Evolutionary conservation across 2,113 vertebrate species (phyloP).

Genomic region (Pseudopipra pipra): DNA sequence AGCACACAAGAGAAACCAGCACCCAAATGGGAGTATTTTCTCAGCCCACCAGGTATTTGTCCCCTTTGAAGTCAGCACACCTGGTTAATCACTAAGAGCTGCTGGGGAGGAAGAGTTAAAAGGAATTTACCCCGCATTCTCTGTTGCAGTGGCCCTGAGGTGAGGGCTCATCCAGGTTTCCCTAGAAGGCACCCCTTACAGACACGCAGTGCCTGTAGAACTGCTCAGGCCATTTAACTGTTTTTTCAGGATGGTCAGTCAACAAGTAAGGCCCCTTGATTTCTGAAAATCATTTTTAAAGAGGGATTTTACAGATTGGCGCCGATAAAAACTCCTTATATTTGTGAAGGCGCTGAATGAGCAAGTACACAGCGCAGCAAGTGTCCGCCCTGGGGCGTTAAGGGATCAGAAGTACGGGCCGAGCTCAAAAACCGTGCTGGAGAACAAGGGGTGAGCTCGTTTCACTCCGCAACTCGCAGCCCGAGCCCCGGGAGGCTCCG

Average conservation of each 20-base stretch:
- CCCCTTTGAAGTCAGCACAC: conserved; percentile 78
- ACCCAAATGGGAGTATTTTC: not conserved
- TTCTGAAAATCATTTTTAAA: not conserved
- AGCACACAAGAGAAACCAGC: not conserved
- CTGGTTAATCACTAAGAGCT: conserved; percentile 75
- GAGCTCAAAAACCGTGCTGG: rapidly evolving
- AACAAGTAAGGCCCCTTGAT: not conserved
- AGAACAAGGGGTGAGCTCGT: rapidly evolving
- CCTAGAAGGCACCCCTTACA: not conserved
- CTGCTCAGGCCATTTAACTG: not conserved
- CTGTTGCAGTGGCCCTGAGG: rapidly evolving
- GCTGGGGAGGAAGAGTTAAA: conserved; percentile 2
- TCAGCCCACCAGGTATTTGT: conserved; percentile 55
- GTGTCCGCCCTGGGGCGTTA: not conserved
- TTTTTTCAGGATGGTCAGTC: not conserved
- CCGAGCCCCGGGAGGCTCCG: no score
- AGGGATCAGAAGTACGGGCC: not conserved
- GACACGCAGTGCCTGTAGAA: rapidly evolving
- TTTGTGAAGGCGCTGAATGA: not conserved
- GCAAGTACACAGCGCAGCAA: rapidly evolving
- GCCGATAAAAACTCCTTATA: not conserved
- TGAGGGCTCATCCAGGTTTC: not conserved
- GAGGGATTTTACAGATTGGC: not conserved
- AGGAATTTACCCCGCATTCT: not conserved
- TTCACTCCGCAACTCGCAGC: no score